phyloP scores from a whole-genome alignment of 2,888 invertebrate species.

The Heliconius aoede region DNA sequence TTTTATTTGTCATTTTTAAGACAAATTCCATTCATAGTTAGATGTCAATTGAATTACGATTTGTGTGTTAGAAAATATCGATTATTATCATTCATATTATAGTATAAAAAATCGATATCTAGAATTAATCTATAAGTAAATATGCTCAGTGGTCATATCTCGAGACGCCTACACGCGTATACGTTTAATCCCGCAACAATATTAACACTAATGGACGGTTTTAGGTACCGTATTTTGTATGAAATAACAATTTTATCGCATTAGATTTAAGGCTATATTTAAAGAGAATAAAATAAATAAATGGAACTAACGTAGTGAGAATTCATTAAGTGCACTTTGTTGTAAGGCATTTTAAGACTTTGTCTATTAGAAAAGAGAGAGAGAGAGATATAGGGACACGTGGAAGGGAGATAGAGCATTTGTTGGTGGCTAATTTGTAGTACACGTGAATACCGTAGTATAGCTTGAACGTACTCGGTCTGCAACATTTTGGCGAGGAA shows the following conservation, averaged over 20 bases:
- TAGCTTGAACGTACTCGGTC: slow-evolving; percentile 17
- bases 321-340: slow-evolving; percentile 80
- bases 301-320: slow-evolving; percentile 73
- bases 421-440: slow-evolving; percentile 10
- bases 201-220: slow-evolving; percentile 19
- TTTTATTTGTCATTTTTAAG: slow-evolving; percentile 2
- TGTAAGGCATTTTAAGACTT: slow-evolving; percentile 49
- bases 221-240: slow-evolving; percentile 39
- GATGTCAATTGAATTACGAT: slow-evolving; percentile 10
- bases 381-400: slow-evolving; percentile 32
- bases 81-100: slow-evolving; percentile 4
- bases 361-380: slow-evolving; percentile 30
- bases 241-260: slow-evolving; percentile 40
- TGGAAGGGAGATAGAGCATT: slow-evolving; percentile 21
- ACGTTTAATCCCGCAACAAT: slow-evolving; percentile 45
- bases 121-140: slow-evolving; percentile 21
- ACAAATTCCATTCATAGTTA: slow-evolving; percentile 3
- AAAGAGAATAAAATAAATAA: slow-evolving; percentile 55
- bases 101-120: slow-evolving; percentile 5
- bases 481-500: slow-evolving; percentile 25
- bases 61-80: neutral
- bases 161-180: slow-evolving; percentile 47
- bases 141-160: slow-evolving; percentile 54
- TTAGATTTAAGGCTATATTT: slow-evolving; percentile 55
- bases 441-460: slow-evolving; percentile 17